Base-by-base conservation (phyloP, 2,888 invertebrate species). In the Melanophora roralis region DNA sequence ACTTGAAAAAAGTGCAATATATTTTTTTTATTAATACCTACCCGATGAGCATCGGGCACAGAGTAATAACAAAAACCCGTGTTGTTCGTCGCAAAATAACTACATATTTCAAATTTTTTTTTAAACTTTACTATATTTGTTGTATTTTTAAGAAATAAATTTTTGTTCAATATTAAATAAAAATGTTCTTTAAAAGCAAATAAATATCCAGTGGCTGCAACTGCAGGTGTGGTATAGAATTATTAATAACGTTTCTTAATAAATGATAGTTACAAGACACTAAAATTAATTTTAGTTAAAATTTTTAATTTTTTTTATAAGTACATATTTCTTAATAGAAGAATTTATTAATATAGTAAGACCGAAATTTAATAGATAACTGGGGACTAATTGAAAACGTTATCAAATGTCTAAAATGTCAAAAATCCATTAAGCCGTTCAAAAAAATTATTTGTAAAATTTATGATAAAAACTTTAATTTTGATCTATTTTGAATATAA, bases 151-250 rank as follows among this genome's bases (percentile, higher is more conserved):
- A 71, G 23, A 57, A 74, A 74, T 67, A 47, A 36, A 59, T 53
- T 67, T 16, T 45, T 7, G 60, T 43, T 73, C 55, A 32, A 75
- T 79, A 60, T 62, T 38, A 49, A 67, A 45, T 27, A 36, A 5
- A 27, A 27, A 6, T 49, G 60, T 27, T 79, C 60, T 74, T 69
- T n/a, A n/a, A n/a, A 78, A 64, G 43, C 60, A 51, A 64, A 60
- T 23, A 65, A 60, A 51, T 71, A 34, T 40, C 32, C 62, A 45
- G 47, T 59, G 59, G 47, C 67, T 62, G n/a, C n/a, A n/a, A 27
- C 27, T 27, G 69, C 76, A 76, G 72, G 67, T 80, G 75, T 43
- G 49, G 62, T 72, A 72, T 72, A 11, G 55, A 36, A 65, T 67
- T 76, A 49, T 72, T 72, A 67, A 76, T 68, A 72, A 64, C 23